These are phyloP conservation scores for Falco rusticolus DNA, from an alignment of 2,797 vertebrate species.

Conservation along the genomic window DNA sequence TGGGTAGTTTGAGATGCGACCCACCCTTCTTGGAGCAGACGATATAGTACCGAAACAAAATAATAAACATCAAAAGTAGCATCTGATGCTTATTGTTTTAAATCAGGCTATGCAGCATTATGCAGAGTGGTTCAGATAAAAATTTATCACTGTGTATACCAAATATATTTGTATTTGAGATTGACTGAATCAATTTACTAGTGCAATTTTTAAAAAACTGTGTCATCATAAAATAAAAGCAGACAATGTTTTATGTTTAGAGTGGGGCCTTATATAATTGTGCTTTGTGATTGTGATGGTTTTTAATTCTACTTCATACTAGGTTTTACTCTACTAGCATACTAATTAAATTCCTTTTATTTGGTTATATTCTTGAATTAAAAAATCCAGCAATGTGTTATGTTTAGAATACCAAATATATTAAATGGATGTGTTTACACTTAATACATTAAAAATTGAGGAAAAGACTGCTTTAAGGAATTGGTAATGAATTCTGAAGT, in stretches of 20 bases:
- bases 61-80: background rate
- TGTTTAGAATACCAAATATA: slow-evolving; percentile 41
- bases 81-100: background rate
- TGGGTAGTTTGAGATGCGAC: background rate
- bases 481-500: background rate
- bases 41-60: background rate
- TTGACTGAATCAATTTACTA: background rate
- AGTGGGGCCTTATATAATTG: slow-evolving; percentile 3
- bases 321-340: background rate
- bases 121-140: background rate
- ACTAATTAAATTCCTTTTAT: slow-evolving; percentile 46
- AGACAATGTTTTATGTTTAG: slow-evolving; percentile 26
- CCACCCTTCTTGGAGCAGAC: background rate
- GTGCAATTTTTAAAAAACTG: background rate
- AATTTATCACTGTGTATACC: background rate
- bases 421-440: slow-evolving; percentile 9
- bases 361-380: slow-evolving; percentile 40
- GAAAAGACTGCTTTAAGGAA: background rate
- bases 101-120: background rate
- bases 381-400: slow-evolving; percentile 4
- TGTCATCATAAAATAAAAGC: background rate
- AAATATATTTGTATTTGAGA: background rate
- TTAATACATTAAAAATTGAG: slow-evolving; percentile 28
- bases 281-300: background rate
- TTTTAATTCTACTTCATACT: slow-evolving; percentile 40